Conservation (phyloP, 2,113 vertebrate genomes). For the Macrotus californicus region DNA sequence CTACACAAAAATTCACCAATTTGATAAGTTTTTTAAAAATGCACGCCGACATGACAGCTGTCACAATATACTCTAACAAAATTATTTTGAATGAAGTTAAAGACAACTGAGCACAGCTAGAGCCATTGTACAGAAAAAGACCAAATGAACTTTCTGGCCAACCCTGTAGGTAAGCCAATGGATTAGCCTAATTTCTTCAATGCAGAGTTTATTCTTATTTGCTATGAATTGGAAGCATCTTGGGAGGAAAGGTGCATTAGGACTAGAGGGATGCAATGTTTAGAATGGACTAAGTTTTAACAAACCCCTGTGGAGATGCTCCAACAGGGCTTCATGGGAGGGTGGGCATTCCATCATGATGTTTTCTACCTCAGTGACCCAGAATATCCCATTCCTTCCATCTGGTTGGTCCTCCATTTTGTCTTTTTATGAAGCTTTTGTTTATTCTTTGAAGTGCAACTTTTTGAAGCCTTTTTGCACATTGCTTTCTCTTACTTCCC, state of each 20-base stretch:
- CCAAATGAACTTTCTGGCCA: too few relatives aligned
- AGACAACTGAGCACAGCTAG: too few relatives aligned
- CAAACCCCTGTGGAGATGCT: background rate
- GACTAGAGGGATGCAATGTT: background rate
- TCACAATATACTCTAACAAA: too few relatives aligned
- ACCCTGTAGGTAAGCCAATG: background rate
- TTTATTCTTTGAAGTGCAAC: background rate
- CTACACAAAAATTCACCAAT: too few relatives aligned
- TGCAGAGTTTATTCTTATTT: background rate
- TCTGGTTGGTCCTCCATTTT: background rate
- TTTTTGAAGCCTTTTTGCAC: background rate
- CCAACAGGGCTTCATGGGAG: background rate
- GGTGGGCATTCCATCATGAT: background rate
- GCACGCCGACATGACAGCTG: too few relatives aligned
- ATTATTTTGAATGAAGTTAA: too few relatives aligned
- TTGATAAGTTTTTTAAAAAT: too few relatives aligned
- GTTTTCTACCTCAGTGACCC: background rate
- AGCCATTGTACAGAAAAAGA: too few relatives aligned
- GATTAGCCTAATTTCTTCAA: background rate
- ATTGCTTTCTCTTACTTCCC: background rate
- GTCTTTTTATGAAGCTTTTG: background rate
- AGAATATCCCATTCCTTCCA: background rate
- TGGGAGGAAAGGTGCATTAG: background rate
- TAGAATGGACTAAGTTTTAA: background rate
- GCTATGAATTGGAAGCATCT: background rate